Conservation (phyloP, 2,113 vertebrate species). For the Anser brachyrhynchus region DNA sequence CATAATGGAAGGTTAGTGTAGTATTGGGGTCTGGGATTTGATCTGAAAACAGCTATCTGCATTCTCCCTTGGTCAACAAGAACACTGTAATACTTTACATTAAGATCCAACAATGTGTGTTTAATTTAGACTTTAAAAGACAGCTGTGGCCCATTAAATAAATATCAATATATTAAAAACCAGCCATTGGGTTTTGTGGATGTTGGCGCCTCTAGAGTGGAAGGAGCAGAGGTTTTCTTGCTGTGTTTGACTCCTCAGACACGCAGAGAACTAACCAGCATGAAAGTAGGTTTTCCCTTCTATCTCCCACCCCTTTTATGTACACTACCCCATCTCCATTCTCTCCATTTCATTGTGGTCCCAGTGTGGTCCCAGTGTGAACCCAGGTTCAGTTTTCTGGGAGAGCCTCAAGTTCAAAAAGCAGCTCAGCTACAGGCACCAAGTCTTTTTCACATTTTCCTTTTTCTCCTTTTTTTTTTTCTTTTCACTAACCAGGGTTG, state of each 20-base stretch:
- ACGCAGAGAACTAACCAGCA: neutral
- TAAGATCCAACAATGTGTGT: neutral
- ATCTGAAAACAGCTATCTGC: neutral
- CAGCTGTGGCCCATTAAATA: constrained; percentile 7
- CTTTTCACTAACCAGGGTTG: neutral
- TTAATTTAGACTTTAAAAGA: constrained; percentile 16
- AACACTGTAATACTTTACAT: neutral
- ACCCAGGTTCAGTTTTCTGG: neutral
- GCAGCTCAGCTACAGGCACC: neutral
- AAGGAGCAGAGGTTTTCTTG: neutral
- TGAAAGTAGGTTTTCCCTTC: neutral
- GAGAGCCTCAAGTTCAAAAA: neutral
- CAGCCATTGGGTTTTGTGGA: neutral
- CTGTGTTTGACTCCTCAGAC: neutral
- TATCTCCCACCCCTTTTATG: neutral
- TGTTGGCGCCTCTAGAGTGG: neutral
- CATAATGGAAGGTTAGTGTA: neutral
- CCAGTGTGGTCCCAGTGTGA: neutral
- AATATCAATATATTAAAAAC: neutral
- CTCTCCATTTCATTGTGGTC: neutral
- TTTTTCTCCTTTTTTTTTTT: neutral
- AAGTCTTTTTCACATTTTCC: neutral
- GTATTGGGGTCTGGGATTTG: neutral
- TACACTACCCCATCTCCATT: neutral
- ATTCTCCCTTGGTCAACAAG: neutral